These are phyloP conservation scores for Goniozus legneri DNA, from an alignment of 1,140 invertebrate species.

Conservation along the genomic window DNA sequence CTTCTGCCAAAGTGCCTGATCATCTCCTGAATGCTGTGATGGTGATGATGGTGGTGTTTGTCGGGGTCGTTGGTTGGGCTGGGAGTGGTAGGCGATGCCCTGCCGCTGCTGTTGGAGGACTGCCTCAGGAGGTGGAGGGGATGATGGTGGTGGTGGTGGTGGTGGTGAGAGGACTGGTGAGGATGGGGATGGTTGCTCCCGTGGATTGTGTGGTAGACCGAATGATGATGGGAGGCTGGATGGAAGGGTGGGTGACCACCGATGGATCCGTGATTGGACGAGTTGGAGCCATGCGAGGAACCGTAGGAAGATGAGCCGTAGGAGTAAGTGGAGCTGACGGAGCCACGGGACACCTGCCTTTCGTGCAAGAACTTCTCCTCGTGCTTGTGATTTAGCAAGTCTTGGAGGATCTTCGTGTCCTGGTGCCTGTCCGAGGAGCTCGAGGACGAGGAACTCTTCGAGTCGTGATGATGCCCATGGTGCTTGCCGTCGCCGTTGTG, in stretches of 20 bases:
- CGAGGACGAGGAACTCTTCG: slow-evolving; percentile 18
- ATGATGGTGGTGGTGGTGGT: slow-evolving; percentile 31
- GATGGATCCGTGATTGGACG: slow-evolving; percentile 33
- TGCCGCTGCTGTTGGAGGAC: slow-evolving; percentile 21
- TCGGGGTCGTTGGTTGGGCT: slow-evolving; percentile 30
- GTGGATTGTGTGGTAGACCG: slow-evolving; percentile 40
- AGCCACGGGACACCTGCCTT: slow-evolving; percentile 36
- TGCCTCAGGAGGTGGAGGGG: slow-evolving; percentile 19
- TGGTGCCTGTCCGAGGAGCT: slow-evolving; percentile 21
- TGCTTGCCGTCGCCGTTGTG: slow-evolving; percentile 15
- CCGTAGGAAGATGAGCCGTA: slow-evolving; percentile 26
- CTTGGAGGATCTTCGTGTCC: slow-evolving; percentile 33
- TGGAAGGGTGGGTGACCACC: background rate
- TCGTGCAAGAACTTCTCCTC: slow-evolving; percentile 21
- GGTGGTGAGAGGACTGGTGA: slow-evolving; percentile 24
- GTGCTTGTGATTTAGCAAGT: slow-evolving; percentile 30
- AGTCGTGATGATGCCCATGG: slow-evolving; percentile 9
- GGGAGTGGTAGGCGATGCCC: slow-evolving; percentile 28
- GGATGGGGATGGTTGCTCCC: slow-evolving; percentile 31
- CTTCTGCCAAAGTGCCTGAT: slow-evolving; percentile 65
- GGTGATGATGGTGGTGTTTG: slow-evolving; percentile 37
- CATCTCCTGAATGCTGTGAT: slow-evolving; percentile 64
- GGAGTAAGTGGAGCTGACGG: slow-evolving; percentile 44
- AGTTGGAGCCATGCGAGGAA: slow-evolving; percentile 33
- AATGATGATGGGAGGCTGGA: slow-evolving; percentile 24